Percentiles rank a stretch among this genome's conserved stretches.
These are phyloP conservation scores for Onychostoma macrolepis DNA, from an alignment of 2,113 vertebrate genomes.

Conservation along the genomic window DNA sequence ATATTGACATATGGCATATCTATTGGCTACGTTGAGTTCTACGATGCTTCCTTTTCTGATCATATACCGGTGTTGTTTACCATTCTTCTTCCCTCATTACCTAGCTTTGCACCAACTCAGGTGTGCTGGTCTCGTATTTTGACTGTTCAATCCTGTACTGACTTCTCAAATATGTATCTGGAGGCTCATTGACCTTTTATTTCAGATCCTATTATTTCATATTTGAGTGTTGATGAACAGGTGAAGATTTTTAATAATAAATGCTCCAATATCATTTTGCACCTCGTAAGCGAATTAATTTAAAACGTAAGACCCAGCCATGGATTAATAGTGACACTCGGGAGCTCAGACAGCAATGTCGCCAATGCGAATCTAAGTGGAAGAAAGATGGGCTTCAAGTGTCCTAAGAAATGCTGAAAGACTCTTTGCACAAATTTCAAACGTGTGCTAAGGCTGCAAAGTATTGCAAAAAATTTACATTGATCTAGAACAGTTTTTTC, in stretches of 20 bases:
- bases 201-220: background rate
- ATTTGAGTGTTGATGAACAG: no score
- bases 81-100: background rate
- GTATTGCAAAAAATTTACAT: no score
- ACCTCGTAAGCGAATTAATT: background rate
- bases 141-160: background rate
- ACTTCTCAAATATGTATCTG: background rate
- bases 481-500: no score
- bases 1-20: background rate
- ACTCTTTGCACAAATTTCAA: no score
- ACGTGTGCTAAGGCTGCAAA: no score
- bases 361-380: no score
- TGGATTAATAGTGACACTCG: background rate
- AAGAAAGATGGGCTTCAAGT: no score
- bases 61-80: background rate
- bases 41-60: background rate
- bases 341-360: no score
- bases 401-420: no score
- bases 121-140: background rate
- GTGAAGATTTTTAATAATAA: no score
- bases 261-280: no score
- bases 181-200: background rate
- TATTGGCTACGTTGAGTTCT: background rate
- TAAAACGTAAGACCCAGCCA: background rate
- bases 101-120: background rate